Base-by-base conservation (phyloP, 2,113 vertebrate genomes). In the Thamnaconus septentrionalis region DNA sequence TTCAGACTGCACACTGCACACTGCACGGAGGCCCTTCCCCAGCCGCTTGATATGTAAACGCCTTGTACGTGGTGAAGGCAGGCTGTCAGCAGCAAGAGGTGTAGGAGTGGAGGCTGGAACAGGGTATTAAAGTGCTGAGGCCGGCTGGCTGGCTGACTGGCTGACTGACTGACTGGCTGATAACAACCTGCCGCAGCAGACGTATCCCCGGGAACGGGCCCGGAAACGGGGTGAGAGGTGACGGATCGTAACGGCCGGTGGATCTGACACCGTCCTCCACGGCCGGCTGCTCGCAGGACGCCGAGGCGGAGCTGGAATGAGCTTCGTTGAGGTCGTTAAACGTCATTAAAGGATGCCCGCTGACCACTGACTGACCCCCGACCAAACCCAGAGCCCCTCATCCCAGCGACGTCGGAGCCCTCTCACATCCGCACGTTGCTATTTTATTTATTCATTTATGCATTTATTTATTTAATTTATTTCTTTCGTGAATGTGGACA, bases 91-190 rank as follows among this genome's bases (percentile, higher is more conserved):
- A 64, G 49, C 59, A 53, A 53, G 64, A 65, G 62, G 59, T 64
- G 44, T 45, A 74, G 53, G 41, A 63, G 56, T 39, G 7, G 55
- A 39, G 40, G 18, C 18, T 47, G 76, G 75, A 75, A 85, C 66
- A 60, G 71, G 61, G 44, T 72, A 73, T 84, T 78, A 78, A 79
- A 86, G 56, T 58, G 53, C 69, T 56, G 56, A 66, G 64, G 61
- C 53, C 54, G 61, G 75, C 75, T 78, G 64, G 63, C 66, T 69
- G 58, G 66, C 74, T 69, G 18, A 2, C 18, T 31, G 18, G 2
- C 18, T 31, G 18, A 31, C 18, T 31, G 18, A 31, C 18, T 31
- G 18, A 31, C 18, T 31, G 18, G 18, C 64, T 48, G 78, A 87
- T 78, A 80, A 78, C 57, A 70, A 55, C 59, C 45, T 11, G 46